Base-by-base conservation (phyloP, 2,888 invertebrate species). In the Dynastes tityus region DNA sequence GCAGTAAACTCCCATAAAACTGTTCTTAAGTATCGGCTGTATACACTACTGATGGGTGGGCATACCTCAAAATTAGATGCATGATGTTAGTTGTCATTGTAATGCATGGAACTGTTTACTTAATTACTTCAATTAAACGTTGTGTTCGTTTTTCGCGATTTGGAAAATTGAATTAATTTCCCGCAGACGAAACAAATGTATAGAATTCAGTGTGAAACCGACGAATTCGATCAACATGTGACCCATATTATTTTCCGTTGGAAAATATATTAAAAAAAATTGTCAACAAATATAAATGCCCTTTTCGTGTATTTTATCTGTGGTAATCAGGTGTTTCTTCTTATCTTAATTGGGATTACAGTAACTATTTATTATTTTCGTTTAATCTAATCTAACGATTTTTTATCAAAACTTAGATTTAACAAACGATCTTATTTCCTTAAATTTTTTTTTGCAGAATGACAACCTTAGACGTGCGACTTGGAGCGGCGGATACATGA, bases 211-310 rank as follows among this genome's bases (percentile, higher is more conserved):
- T 80, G 68, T 79, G 80, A 73, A 79, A 82, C 79, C 77, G 79
- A 79, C 61, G 29, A 79, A 82, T 80, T 81, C 85, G 86, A 87
- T 87, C 88, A 89, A 89, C 90, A 90, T 90, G 90, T 90, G 90
- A 90, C 90, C 90, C 87, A 87, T 87, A 87, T 88, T 79, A 85
- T 85, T 85, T 86, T 85, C 80, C 79, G 77, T 65, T 73, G 55
- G 22, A 45, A 49, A 45, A 74, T 74, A 49, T 61, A 22, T 40
- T 61, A 27, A 61, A 45, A 45, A 68, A 68, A 40, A 40, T 76
- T 61, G 74, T 53, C 71, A 55, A 77, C 76, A 64, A 71, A 73
- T 58, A 68, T 65, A 58, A 40, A 68, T 32, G 68, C 64, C n/a
- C 64, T 61, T 53, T 55, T 58, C n/a, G 29, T 37, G 29, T 63